Percentiles rank a stretch among this genome's conserved stretches.
Conservation (phyloP, 1,140 invertebrate genomes). For the Steinernema khuongi region DNA sequence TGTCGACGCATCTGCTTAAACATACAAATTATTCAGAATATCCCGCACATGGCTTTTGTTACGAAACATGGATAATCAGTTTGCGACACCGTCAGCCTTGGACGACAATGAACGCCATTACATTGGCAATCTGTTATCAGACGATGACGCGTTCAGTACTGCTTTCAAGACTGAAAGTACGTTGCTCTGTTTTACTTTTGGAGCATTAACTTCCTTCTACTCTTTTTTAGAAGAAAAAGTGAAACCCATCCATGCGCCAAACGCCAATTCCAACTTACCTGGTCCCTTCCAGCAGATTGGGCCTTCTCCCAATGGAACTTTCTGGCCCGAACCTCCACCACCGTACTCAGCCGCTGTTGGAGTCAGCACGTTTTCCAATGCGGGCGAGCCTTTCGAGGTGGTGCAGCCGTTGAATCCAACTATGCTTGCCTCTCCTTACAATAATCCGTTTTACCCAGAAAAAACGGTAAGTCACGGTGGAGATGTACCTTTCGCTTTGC, state of each 20-base stretch:
- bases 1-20: no score
- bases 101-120: slow-evolving; percentile 3
- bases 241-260: no score
- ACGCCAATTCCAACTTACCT: not conserved
- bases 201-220: not conserved
- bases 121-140: not conserved
- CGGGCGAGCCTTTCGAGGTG: no score
- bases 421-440: no score
- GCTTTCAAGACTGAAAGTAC: not conserved
- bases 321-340: not conserved
- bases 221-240: not conserved
- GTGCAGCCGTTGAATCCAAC: no score
- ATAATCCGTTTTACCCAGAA: no score
- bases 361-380: not conserved
- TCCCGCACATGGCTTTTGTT: not conserved
- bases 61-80: not conserved
- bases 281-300: not conserved
- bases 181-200: not conserved
- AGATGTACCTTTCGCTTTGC: no score
- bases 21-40: no score
- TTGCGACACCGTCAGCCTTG: not conserved
- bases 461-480: no score
- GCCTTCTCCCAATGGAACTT: not conserved
- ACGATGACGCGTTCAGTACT: not conserved
- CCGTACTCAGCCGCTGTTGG: not conserved